Conservation (phyloP, 2,888 invertebrate species). For the Calliopum simillimum region DNA sequence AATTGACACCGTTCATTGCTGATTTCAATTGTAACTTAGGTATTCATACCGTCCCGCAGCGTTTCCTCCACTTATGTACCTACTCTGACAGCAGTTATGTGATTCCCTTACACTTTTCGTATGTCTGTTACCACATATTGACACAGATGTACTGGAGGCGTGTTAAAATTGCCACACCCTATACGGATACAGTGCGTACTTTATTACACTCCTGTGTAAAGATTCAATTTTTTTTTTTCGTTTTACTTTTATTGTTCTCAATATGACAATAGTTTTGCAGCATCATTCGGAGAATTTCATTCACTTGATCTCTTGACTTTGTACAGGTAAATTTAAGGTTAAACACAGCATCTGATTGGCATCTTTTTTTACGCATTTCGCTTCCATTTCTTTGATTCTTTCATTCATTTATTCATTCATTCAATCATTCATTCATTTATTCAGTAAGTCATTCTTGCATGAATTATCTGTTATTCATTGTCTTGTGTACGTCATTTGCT, state of each 20-base stretch:
- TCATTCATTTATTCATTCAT: neutral
- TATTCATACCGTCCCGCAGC: too few relatives aligned
- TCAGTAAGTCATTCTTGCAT: neutral
- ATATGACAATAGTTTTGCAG: conserved; percentile 7
- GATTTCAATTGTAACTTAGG: too few relatives aligned
- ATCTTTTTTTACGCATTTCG: conserved; percentile 1
- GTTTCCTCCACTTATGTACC: too few relatives aligned
- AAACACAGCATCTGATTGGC: conserved; percentile 5
- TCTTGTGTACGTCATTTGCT: neutral
- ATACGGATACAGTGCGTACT: neutral
- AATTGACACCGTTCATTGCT: too few relatives aligned
- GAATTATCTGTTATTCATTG: conserved; percentile 3
- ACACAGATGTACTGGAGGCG: conserved; percentile 1
- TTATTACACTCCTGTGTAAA: neutral
- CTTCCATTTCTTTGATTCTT: conserved; percentile 2
- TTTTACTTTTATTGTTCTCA: neutral
- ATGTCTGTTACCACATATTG: neutral
- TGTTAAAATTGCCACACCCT: conserved; percentile 13
- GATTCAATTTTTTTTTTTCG: neutral
- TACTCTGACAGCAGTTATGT: too few relatives aligned
- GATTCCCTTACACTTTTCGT: too few relatives aligned
- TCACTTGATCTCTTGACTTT: conserved; percentile 5
- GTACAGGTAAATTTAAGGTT: neutral
- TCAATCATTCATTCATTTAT: too few relatives aligned
- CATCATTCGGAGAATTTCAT: neutral